Conservation (phyloP, 37 sponge, comb jelly and placozoan genomes). For the Dysidea cf. avara region DNA sequence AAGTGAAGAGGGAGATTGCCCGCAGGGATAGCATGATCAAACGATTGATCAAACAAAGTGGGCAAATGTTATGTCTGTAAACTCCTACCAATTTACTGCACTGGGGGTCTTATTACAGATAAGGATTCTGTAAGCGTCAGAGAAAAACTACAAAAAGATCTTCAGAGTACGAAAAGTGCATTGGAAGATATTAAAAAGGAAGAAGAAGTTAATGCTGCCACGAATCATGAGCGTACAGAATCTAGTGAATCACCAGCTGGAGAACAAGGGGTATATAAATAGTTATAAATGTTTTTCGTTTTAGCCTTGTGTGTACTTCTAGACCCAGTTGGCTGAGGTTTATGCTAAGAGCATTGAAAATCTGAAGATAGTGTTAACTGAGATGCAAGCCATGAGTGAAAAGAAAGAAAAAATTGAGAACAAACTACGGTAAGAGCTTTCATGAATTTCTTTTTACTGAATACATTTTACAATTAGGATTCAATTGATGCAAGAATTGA, state of each 20-base stretch:
- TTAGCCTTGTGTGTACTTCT: background rate
- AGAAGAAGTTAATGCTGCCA: background rate
- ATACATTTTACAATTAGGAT: too few species aligned
- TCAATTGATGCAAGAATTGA: too few species aligned
- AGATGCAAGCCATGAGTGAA: slow-evolving; percentile 46
- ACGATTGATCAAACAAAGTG: slow-evolving; percentile 57
- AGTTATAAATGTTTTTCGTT: background rate
- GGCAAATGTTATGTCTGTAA: slow-evolving; percentile 8
- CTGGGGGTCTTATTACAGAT: slow-evolving; percentile 17
- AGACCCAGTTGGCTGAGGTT: background rate
- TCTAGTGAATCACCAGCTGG: background rate
- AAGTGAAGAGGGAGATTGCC: slow-evolving; percentile 33
- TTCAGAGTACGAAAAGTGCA: slow-evolving; percentile 25
- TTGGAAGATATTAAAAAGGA: slow-evolving; percentile 22
- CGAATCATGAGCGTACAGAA: background rate
- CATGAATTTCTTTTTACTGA: too few species aligned
- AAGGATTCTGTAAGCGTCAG: slow-evolving; percentile 34
- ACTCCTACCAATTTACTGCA: background rate
- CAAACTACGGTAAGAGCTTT: slow-evolving; percentile 34
- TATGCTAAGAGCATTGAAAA: slow-evolving; percentile 66
- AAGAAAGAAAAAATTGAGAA: slow-evolving; percentile 68
- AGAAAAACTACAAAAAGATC: slow-evolving; percentile 60
- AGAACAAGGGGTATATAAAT: background rate
- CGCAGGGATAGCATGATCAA: slow-evolving; percentile 71
- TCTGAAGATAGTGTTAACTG: slow-evolving; percentile 26